A percentile compares a stretch with the other conserved stretches of the same genome.
These are phyloP conservation scores for Eupithecia pulchellata DNA, from an alignment of 2,888 invertebrate genomes.

Conservation along the genomic window DNA sequence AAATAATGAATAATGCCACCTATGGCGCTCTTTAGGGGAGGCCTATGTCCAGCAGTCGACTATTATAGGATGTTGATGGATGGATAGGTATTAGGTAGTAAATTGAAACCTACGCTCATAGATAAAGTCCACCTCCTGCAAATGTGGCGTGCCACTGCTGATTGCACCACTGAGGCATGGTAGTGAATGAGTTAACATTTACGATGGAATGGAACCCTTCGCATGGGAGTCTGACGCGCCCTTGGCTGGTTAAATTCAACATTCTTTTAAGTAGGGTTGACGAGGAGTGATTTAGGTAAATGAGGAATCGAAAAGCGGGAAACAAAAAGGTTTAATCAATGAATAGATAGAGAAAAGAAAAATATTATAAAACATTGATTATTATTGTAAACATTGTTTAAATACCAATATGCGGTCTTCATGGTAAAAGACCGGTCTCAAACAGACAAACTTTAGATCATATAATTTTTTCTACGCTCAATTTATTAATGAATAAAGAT, in stretches of 20 bases:
- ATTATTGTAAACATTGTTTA: no score
- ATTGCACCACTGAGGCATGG: neutral
- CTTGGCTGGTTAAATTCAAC: slow-evolving; percentile 53
- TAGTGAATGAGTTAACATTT: neutral
- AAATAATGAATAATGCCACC: no score
- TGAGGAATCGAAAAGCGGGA: slow-evolving; percentile 21
- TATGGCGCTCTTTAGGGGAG: no score
- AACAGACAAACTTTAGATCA: neutral
- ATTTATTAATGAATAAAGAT: slow-evolving; percentile 15
- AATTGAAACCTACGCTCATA: neutral
- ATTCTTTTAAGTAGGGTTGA: slow-evolving; percentile 70
- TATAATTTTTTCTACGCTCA: neutral
- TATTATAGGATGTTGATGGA: no score
- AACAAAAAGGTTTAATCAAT: neutral
- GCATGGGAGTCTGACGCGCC: neutral
- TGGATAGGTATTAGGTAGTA: no score
- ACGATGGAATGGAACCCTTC: neutral
- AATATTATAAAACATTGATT: neutral
- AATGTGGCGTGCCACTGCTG: neutral
- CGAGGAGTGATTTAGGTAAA: slow-evolving; percentile 47
- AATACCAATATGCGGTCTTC: neutral
- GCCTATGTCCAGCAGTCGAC: no score
- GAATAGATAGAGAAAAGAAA: neutral
- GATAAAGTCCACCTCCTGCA: neutral
- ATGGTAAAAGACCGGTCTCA: neutral